Evolutionary conservation across 2,113 vertebrate genomes (phyloP).

Genomic region (Cyprinodon variegatus): DNA sequence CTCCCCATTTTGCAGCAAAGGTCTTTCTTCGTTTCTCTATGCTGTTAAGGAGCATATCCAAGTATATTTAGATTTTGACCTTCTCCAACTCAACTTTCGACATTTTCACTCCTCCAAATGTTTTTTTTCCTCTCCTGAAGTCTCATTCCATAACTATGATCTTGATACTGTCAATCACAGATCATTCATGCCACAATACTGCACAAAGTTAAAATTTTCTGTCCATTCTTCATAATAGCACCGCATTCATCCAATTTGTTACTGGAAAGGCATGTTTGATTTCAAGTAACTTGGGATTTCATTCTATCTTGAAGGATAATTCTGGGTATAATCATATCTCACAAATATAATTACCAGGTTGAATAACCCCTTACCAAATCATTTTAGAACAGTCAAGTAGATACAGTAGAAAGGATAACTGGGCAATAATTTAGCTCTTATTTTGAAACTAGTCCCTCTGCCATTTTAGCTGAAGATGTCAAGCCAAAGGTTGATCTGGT

Average conservation of each 20-base stretch:
- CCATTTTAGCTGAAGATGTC: slow-evolving; percentile 37
- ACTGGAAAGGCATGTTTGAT: neutral
- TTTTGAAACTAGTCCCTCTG: neutral
- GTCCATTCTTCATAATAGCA: neutral
- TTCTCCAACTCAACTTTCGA: too few relatives aligned
- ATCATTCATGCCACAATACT: too few relatives aligned
- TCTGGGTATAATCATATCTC: slow-evolving; percentile 4
- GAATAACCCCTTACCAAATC: neutral
- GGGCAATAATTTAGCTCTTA: slow-evolving; percentile 4
- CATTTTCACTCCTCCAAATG: too few relatives aligned
- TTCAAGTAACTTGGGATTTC: neutral
- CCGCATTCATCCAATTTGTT: neutral
- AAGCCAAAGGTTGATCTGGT: slow-evolving; percentile 19
- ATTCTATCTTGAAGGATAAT: neutral
- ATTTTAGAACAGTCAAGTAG: too few relatives aligned
- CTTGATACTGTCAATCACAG: too few relatives aligned
- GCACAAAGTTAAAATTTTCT: too few relatives aligned
- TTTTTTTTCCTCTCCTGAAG: too few relatives aligned
- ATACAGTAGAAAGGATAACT: neutral
- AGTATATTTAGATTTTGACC: too few relatives aligned
- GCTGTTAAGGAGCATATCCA: too few relatives aligned
- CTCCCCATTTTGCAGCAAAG: too few relatives aligned
- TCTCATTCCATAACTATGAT: too few relatives aligned
- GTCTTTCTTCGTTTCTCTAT: too few relatives aligned
- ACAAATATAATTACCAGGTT: slow-evolving; percentile 19